A percentile compares a stretch with the other conserved stretches of the same genome.
Conservation (phyloP, 2,113 vertebrate species). For the Upupa epops region DNA sequence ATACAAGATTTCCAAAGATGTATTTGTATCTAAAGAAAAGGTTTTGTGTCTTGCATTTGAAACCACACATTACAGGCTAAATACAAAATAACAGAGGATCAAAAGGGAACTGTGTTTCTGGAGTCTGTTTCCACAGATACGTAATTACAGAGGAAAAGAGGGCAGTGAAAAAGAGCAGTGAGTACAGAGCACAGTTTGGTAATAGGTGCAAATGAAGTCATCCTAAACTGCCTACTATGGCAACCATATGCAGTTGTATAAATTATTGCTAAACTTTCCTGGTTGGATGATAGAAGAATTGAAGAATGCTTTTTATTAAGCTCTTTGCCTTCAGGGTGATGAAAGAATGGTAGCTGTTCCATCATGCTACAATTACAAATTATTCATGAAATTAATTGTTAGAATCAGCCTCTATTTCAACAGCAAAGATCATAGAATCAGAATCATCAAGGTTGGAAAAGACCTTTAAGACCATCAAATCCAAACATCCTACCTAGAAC, state of each 20-base stretch:
- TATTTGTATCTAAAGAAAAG: not conserved
- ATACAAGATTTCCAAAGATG: not conserved
- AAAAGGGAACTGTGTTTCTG: not conserved
- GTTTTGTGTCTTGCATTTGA: not conserved
- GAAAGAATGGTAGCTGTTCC: not conserved
- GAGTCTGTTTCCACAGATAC: not conserved
- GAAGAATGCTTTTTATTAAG: not conserved
- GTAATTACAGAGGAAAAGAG: not conserved
- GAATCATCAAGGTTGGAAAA: no score
- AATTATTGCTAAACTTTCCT: not conserved
- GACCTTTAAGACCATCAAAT: no score
- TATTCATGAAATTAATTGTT: not conserved
- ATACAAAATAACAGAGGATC: not conserved
- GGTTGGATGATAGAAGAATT: not conserved
- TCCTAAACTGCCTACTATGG: not conserved
- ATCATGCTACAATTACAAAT: not conserved
- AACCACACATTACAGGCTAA: not conserved
- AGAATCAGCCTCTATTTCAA: not conserved
- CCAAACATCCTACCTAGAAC: no score
- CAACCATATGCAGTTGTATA: not conserved
- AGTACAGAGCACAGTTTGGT: not conserved
- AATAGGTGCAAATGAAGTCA: not conserved
- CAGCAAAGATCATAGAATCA: not conserved
- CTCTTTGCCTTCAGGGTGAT: not conserved
- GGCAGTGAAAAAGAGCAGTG: not conserved